These are phyloP conservation scores for Chrysoperla carnea DNA, from an alignment of 1,140 invertebrate species.

Conservation along the genomic window DNA sequence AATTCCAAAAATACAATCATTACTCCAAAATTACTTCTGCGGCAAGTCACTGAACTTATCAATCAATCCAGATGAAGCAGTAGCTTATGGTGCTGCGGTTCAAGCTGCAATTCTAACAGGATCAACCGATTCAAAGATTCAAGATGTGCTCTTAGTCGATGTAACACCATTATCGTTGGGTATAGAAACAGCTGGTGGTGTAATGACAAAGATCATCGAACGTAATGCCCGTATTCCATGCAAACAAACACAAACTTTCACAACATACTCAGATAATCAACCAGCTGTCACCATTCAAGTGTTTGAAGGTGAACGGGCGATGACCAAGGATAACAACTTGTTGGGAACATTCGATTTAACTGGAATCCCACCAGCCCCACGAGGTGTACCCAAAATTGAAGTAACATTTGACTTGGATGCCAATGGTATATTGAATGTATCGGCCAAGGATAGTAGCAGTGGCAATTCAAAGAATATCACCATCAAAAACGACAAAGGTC, in stretches of 20 bases:
- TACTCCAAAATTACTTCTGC: conserved; percentile 42
- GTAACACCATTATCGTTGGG: conserved; percentile 49
- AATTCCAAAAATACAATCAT: conserved; percentile 46
- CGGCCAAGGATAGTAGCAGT: conserved; percentile 27
- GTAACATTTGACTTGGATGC: conserved; percentile 32
- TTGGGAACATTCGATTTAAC: conserved; percentile 63
- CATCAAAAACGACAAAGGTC: conserved; percentile 87
- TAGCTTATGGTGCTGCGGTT: conserved; percentile 52
- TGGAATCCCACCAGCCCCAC: conserved; percentile 51
- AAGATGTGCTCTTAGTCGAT: conserved; percentile 59
- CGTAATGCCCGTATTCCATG: conserved; percentile 50
- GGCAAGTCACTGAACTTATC: conserved; percentile 50
- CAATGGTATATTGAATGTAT: conserved; percentile 35
- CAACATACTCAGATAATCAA: conserved; percentile 47
- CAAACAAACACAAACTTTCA: conserved; percentile 45
- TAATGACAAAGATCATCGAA: conserved; percentile 46
- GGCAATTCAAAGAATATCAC: conserved; percentile 60
- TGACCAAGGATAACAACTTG: conserved; percentile 51
- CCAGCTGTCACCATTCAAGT: conserved; percentile 62
- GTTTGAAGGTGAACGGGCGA: conserved; percentile 38
- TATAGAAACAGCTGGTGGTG: conserved; percentile 48
- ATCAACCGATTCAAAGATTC: conserved; percentile 46
- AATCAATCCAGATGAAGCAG: conserved; percentile 66
- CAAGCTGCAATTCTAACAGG: conserved; percentile 60
- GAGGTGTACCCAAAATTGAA: conserved; percentile 43